Evolutionary conservation across 2,888 invertebrate species (phyloP), one percentile per base, ranked within the genome.

Genomic region (Sipha maydis): DNA sequence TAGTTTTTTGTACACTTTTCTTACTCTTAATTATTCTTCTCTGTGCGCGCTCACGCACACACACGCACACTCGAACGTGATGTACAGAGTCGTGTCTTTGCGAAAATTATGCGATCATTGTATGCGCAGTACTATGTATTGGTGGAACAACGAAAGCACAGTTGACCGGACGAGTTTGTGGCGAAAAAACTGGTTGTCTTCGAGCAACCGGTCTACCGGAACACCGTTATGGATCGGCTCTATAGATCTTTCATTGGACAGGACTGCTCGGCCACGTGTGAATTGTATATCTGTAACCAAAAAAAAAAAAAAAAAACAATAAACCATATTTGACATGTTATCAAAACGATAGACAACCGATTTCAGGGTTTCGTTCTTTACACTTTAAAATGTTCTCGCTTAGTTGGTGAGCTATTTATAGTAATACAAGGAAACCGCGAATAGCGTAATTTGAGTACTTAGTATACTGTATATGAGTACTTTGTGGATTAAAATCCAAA

Each of bases 171-270:
- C 38, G 75, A 8, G 75, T 75, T 75, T 38, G 75, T 11, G 31
- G 71, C 9, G 31, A n/a, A 75, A 73, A 56, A 83, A 83, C 75
- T 38, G 38, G 83, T 83, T 56, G 83, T 38, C n/a, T 61, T 19
- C 73, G 38, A 2, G n/a, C 56, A 38, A 75, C 83, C 75, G 75
- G 83, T 75, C 83, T 28, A 0, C 34, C 19, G 56, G 31, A 34
- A n/a, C 25, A 75, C 83, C 83, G 83, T 83, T 83, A 73, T 9
- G 4, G 14, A 41, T 41, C 41, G 28, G 17, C 61, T 21, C 21
- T 21, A 25, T 7, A 61, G 61, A 80, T 61, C 61, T 61, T 80
- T 80, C 38, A 56, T 38, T 79, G 56, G 34, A n/a, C 61, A 61
- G 38, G 61, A 56, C 34, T 19, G 25, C 17, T 38, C 61, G 34